Percentiles rank a stretch among this genome's conserved stretches.
Conservation (phyloP, 2,888 invertebrate species). For the Chymomyza amoena region DNA sequence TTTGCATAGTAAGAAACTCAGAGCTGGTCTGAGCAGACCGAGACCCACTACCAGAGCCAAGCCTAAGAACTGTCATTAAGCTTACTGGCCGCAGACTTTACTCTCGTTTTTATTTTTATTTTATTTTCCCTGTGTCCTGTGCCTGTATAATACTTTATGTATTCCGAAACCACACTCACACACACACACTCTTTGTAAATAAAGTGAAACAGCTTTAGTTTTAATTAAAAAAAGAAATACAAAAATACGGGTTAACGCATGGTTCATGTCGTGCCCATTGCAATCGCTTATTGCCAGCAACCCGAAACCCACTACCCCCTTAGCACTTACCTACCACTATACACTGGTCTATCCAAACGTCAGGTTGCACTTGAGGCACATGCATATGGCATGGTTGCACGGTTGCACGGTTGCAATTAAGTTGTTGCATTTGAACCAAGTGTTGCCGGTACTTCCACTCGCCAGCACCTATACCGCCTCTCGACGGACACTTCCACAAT, state of each 20-base stretch:
- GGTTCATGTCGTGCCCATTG: constrained; percentile 2
- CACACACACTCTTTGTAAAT: constrained; percentile 20
- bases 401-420: constrained; percentile 52
- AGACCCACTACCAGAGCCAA: not conserved
- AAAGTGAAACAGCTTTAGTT: constrained; percentile 49
- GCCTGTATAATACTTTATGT: not conserved
- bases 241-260: constrained; percentile 53
- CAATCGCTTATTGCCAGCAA: not conserved
- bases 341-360: not conserved
- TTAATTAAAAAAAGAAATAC: constrained; percentile 54
- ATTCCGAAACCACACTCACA: not conserved
- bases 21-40: constrained; percentile 21
- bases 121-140: not conserved
- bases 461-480: constrained; percentile 14
- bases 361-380: constrained; percentile 41
- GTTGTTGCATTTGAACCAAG: constrained; percentile 55
- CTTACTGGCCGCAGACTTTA: constrained; percentile 31
- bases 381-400: constrained; percentile 33
- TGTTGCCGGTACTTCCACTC: not conserved
- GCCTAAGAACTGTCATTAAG: constrained; percentile 53
- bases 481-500: constrained; percentile 49
- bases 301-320: not conserved
- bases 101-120: constrained; percentile 19
- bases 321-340: not conserved
- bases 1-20: constrained; percentile 40